Conservation (phyloP, 2,113 vertebrate genomes). For the Osmerus mordax region DNA sequence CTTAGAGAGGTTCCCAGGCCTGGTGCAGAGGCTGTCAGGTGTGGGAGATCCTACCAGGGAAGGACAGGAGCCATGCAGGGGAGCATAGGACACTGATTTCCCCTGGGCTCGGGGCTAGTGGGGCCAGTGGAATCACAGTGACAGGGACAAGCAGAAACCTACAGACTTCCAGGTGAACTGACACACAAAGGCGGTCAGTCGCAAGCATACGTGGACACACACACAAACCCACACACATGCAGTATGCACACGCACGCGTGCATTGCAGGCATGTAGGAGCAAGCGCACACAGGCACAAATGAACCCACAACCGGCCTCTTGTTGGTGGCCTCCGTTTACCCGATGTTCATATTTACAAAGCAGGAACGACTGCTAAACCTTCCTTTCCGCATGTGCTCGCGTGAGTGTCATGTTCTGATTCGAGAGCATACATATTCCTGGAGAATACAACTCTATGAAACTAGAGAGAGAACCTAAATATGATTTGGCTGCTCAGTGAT, state of each 20-base stretch:
- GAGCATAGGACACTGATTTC: background rate
- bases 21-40: background rate
- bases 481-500: background rate
- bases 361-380: no score
- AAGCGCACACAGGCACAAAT: background rate
- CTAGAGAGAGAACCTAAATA: no score
- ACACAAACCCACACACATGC: constrained; percentile 1
- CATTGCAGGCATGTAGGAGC: background rate
- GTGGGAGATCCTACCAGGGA: background rate
- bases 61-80: background rate
- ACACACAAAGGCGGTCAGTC: background rate
- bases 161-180: constrained; percentile 1
- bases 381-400: no score
- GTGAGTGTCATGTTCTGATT: no score
- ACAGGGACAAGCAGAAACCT: background rate
- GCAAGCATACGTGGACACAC: background rate
- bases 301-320: no score
- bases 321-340: no score
- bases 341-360: no score
- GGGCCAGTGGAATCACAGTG: background rate
- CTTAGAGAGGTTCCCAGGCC: background rate
- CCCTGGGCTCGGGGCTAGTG: background rate
- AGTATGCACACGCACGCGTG: no score
- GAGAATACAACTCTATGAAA: no score
- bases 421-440: no score